Base-by-base conservation (phyloP, 2,888 invertebrate species). In the Eueremaeus valkanovi region DNA sequence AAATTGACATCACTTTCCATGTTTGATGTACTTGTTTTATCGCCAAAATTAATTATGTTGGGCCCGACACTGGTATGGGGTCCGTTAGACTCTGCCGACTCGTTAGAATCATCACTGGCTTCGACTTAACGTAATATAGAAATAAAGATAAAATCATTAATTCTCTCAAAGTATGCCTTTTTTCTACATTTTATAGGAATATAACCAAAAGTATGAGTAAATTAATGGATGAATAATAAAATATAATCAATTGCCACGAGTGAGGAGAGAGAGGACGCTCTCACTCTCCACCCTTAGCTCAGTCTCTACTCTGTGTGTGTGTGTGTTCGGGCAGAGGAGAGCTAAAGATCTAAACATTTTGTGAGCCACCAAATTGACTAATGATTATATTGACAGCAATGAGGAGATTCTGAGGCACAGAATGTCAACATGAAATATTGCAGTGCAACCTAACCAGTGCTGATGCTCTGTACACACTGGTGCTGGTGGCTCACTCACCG, bases 381-480 rank as follows among this genome's bases (percentile, higher is more conserved):
- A 75, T 49, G 68, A 70, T 68, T 45, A 74, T 58, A 74, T 63
- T 63, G 74, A 63, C 61, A 74, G 63, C 58, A 42, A 74, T 58
- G 40, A 31, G 36, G 63, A 61, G 49, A 31, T 51, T 51, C 29
- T 72, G 76, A 75, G 58, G 58, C 70, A 76, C 55, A 76, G 24
- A 75, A 58, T 75, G 72, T 75, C 27, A 75, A 66, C 40, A 21
- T 72, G 72, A 75, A 73, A 75, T 58, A 74, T 55, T 75, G 73
- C 72, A n/a, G n/a, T n/a, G n/a, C n/a, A n/a, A n/a, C 24, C 72
- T 27, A 36, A 49, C 75, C 75, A 70, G 45, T 74, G 63, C 68
- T 74, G 33, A 58, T 18, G 36, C 49, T 72, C 11, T 70, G 49
- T 29, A 42, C 74, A 36, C 68, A 13, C 33, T 68, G 33, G 40